These are phyloP conservation scores for Rhinolophus ferrumequinum DNA, from an alignment of 2,113 vertebrate genomes.

Conservation along the genomic window DNA sequence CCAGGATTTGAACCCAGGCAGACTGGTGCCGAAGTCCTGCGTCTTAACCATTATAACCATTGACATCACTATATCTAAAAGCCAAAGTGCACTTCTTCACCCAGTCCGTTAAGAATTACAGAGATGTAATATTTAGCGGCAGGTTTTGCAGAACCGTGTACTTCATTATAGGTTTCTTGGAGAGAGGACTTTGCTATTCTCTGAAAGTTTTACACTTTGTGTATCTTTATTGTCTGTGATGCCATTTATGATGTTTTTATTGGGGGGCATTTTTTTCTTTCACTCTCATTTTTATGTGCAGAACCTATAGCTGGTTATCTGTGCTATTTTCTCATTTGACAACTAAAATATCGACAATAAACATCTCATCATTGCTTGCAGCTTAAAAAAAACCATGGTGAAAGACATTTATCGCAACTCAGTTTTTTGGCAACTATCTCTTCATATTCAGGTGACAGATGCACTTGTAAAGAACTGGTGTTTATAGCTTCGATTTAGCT, in stretches of 20 bases:
- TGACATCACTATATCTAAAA: background rate
- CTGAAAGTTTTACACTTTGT: constrained; percentile 51
- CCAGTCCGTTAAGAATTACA: background rate
- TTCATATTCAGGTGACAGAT: constrained; percentile 58
- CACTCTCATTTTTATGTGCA: constrained; percentile 70
- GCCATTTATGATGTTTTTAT: constrained; percentile 61
- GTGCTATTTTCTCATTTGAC: constrained; percentile 59
- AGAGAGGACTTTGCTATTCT: constrained; percentile 56
- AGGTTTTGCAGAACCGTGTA: constrained; percentile 25
- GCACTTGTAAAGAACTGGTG: background rate
- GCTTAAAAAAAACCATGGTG: constrained; percentile 24
- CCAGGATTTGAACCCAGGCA: background rate
- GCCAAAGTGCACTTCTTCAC: background rate
- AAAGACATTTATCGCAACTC: constrained; percentile 44
- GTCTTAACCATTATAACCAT: background rate
- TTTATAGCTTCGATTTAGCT: background rate
- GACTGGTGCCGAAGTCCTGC: background rate
- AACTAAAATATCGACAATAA: constrained; percentile 75
- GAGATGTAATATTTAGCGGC: background rate
- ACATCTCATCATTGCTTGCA: constrained; percentile 53
- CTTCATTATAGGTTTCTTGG: constrained; percentile 49
- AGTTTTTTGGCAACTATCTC: constrained; percentile 10
- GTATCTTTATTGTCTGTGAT: constrained; percentile 69
- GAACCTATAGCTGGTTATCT: constrained; percentile 63
- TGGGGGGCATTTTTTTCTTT: constrained; percentile 58